A percentile compares a stretch with the other conserved stretches of the same genome.
Evolutionary conservation across 2,797 vertebrate genomes (phyloP).

Genomic region (Malacoraja senta): DNA sequence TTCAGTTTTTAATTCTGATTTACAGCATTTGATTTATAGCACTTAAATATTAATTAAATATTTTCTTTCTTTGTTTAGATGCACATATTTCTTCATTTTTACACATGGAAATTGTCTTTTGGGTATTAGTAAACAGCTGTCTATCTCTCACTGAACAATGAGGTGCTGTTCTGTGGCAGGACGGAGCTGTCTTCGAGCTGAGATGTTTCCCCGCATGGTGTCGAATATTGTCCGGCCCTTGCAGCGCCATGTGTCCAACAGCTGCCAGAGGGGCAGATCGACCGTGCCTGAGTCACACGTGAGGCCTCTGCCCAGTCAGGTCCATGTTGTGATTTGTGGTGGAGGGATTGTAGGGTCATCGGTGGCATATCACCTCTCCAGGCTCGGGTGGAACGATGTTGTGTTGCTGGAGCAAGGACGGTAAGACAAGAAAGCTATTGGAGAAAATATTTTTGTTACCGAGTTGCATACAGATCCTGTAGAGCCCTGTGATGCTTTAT

Average conservation of each 20-base stretch:
- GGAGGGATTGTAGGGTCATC: slow-evolving; percentile 86
- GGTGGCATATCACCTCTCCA: slow-evolving; percentile 89
- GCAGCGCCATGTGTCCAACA: slow-evolving; percentile 49
- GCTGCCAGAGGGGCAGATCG: slow-evolving; percentile 46
- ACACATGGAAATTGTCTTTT: neutral
- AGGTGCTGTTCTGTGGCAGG: slow-evolving; percentile 63
- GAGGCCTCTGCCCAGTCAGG: slow-evolving; percentile 66
- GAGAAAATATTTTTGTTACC: neutral
- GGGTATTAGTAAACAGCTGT: neutral
- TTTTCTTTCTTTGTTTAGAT: neutral
- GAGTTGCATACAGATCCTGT: neutral
- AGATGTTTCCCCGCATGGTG: slow-evolving; percentile 65
- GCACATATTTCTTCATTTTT: neutral
- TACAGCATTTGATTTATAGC: too few relatives aligned
- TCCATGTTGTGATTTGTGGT: slow-evolving; percentile 87
- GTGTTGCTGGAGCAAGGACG: slow-evolving; percentile 92
- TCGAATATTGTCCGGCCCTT: slow-evolving; percentile 50
- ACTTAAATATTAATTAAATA: too few relatives aligned
- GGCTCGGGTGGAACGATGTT: slow-evolving; percentile 85
- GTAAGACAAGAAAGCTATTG: slow-evolving; percentile 54
- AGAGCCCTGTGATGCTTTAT: neutral
- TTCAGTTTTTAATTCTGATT: too few relatives aligned
- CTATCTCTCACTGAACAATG: slow-evolving; percentile 43
- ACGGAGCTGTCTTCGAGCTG: slow-evolving; percentile 58
- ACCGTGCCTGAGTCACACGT: slow-evolving; percentile 54